Evolutionary conservation across 2,113 vertebrate genomes (phyloP).

Genomic region (Ammodytes marinus): DNA sequence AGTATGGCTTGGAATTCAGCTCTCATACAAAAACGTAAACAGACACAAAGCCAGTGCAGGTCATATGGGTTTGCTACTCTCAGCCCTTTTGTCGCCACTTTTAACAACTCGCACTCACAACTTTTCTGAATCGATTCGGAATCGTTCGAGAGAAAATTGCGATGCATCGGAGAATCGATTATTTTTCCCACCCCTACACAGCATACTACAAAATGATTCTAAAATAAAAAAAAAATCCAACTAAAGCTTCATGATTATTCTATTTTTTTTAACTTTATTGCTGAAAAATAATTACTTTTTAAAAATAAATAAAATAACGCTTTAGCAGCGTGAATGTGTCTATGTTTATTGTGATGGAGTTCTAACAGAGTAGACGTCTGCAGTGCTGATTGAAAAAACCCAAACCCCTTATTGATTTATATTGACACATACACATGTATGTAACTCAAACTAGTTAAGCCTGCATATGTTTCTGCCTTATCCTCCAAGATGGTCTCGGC

Average conservation of each 20-base stretch:
- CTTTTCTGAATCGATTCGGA: too few species aligned
- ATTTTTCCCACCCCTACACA: too few species aligned
- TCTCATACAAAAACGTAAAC: too few species aligned
- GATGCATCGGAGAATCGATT: too few species aligned
- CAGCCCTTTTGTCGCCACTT: too few species aligned
- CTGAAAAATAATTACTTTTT: constrained; percentile 21
- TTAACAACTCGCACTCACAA: too few species aligned
- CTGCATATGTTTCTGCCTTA: constrained; percentile 1
- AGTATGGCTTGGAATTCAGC: too few species aligned
- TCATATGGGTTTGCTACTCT: too few species aligned
- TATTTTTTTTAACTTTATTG: not conserved
- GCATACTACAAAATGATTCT: too few species aligned
- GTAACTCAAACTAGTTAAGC: not conserved
- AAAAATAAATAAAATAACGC: constrained; percentile 12
- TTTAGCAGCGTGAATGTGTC: not conserved
- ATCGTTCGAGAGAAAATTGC: too few species aligned
- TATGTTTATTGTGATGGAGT: constrained; percentile 9
- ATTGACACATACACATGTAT: not conserved
- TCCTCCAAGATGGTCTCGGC: not conserved
- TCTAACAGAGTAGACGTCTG: constrained; percentile 2
- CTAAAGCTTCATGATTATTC: not conserved
- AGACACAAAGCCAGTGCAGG: too few species aligned
- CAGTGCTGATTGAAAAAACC: not conserved
- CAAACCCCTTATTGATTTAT: constrained; percentile 4
- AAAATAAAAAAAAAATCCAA: not conserved